phyloP scores from a whole-genome alignment of 2,797 vertebrate species.

The Selene dorsalis region DNA sequence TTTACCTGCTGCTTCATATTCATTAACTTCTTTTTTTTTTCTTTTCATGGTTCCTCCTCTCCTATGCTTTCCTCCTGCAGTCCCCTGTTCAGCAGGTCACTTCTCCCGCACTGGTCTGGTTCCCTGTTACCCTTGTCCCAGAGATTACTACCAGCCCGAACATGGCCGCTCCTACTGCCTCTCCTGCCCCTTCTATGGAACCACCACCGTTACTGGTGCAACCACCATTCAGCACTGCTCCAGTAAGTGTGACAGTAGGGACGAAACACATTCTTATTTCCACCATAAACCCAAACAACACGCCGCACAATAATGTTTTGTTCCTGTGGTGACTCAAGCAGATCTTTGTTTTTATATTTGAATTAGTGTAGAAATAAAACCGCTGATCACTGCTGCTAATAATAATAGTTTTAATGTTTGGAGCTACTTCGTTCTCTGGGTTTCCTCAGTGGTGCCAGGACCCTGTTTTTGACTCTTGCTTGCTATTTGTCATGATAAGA shows the following conservation, averaged over 20 bases:
- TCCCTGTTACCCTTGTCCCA: conserved; percentile 94
- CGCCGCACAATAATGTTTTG: not conserved
- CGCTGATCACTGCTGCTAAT: not conserved
- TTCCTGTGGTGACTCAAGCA: not conserved
- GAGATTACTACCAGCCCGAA: conserved; percentile 96
- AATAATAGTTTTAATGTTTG: not conserved
- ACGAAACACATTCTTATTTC: not conserved
- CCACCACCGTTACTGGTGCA: conserved; percentile 90
- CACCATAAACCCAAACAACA: not conserved
- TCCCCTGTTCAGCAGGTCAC: conserved; percentile 92
- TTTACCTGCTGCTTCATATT: conserved; percentile 6
- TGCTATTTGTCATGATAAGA: too few relatives aligned
- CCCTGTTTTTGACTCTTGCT: too few relatives aligned
- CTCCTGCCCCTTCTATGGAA: conserved; percentile 97
- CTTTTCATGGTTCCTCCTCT: not conserved
- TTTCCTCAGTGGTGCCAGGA: too few relatives aligned
- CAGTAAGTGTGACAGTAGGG: conserved; percentile 84
- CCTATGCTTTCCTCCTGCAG: conserved; percentile 83
- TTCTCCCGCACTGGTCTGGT: conserved; percentile 95
- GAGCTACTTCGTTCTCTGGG: too few relatives aligned
- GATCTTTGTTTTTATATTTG: not conserved
- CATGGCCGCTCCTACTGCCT: conserved; percentile 95
- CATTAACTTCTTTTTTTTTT: not conserved
- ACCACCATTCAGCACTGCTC: conserved; percentile 95
- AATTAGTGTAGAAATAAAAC: not conserved